A percentile compares a stretch with the other conserved stretches of the same genome.
phyloP scores from a whole-genome alignment of 2,888 invertebrate genomes.

The Atethmia centrago region DNA sequence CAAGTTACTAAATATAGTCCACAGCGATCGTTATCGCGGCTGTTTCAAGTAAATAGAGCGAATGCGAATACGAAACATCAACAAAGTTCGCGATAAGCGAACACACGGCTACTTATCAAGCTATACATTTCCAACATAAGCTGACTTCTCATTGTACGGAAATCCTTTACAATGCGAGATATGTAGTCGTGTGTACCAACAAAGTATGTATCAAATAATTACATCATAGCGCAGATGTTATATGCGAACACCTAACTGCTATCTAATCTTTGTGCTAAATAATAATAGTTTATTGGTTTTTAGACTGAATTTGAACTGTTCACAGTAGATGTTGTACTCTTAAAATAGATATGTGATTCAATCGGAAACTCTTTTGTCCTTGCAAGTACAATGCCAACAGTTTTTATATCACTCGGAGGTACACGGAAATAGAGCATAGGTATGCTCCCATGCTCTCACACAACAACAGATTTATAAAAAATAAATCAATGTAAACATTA shows the following conservation, averaged over 20 bases:
- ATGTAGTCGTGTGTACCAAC: too few species aligned
- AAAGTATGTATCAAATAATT: constrained; percentile 58
- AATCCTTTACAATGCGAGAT: too few species aligned
- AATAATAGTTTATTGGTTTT: constrained; percentile 9
- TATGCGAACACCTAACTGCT: constrained; percentile 24
- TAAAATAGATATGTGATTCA: constrained; percentile 2
- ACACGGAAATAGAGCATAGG: constrained; percentile 26
- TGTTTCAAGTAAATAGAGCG: constrained; percentile 58
- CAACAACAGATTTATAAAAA: neutral
- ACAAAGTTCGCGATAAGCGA: constrained; percentile 58
- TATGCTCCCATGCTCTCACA: too few species aligned
- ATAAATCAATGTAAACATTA: constrained; percentile 12
- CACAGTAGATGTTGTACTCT: neutral
- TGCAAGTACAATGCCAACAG: neutral
- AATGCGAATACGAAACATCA: constrained; percentile 45
- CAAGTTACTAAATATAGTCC: constrained; percentile 1
- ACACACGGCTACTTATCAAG: too few species aligned
- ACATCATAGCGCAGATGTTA: constrained; percentile 53
- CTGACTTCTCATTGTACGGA: too few species aligned
- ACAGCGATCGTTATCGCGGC: constrained; percentile 41
- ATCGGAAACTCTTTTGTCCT: constrained; percentile 9
- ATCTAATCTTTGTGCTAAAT: constrained; percentile 55
- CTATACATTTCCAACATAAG: too few species aligned
- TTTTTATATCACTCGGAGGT: neutral
- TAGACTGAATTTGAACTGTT: constrained; percentile 15